Conservation (phyloP, 2,113 vertebrate genomes). For the Alaudala cheleensis region DNA sequence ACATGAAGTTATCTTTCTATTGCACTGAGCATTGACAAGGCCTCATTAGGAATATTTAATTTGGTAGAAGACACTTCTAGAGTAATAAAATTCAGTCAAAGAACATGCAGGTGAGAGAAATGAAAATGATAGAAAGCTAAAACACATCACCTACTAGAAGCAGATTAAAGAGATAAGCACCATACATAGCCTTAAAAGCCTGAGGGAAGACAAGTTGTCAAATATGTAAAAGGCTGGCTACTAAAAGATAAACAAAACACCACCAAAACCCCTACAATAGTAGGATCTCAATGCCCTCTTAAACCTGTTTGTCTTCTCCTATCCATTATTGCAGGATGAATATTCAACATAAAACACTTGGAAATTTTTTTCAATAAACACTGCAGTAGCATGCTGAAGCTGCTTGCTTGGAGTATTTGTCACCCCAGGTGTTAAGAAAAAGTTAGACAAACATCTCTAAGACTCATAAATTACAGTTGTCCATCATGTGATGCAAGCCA, state of each 20-base stretch:
- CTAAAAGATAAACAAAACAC: background rate
- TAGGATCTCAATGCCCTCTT: background rate
- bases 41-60: background rate
- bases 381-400: background rate
- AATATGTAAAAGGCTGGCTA: background rate
- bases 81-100: background rate
- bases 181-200: background rate
- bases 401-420: background rate
- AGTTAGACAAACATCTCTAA: background rate
- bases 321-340: background rate
- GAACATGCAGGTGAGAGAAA: background rate
- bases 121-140: background rate
- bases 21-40: background rate
- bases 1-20: background rate
- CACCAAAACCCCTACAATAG: background rate
- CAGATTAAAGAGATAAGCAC: background rate
- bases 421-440: background rate
- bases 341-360: background rate
- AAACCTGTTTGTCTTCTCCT: background rate
- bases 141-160: background rate
- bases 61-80: background rate
- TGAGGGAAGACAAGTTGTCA: background rate
- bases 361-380: background rate
- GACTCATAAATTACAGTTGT: rapidly evolving
- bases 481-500: background rate